A percentile compares a stretch with the other conserved stretches of the same genome.
phyloP scores from a whole-genome alignment of 2,888 invertebrate species.

The Ochropleura plecta region DNA sequence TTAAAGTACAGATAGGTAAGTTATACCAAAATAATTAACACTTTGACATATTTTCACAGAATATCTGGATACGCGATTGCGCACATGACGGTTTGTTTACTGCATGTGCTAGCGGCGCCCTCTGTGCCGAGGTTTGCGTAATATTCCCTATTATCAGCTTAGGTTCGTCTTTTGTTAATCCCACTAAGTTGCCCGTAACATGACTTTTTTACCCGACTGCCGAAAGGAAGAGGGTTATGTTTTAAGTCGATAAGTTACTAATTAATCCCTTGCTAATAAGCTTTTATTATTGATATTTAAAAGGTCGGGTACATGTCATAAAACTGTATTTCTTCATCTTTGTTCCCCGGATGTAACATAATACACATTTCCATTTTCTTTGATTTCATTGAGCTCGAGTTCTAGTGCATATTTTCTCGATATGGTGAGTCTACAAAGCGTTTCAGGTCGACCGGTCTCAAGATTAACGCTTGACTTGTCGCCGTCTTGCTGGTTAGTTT shows the following conservation, averaged over 20 bases:
- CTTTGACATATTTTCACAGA: too few species aligned
- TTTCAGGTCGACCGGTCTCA: constrained; percentile 48
- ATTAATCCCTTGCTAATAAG: constrained; percentile 22
- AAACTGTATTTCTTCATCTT: neutral
- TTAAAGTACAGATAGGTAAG: too few species aligned
- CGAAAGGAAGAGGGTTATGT: too few species aligned
- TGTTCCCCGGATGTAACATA: constrained; percentile 30
- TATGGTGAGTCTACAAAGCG: constrained; percentile 41
- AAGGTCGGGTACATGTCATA: neutral
- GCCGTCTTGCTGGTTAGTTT: constrained; percentile 58
- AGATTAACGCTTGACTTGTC: constrained; percentile 57
- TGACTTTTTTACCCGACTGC: constrained; percentile 10
- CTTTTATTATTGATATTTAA: constrained; percentile 1
- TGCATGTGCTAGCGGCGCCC: too few species aligned
- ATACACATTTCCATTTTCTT: constrained; percentile 33
- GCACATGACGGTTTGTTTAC: too few species aligned
- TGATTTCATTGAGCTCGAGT: constrained; percentile 30
- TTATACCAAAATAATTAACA: too few species aligned
- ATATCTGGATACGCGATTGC: too few species aligned
- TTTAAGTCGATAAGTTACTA: constrained; percentile 50
- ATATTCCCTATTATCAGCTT: constrained; percentile 34
- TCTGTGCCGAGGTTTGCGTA: too few species aligned
- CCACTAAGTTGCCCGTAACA: constrained; percentile 40
- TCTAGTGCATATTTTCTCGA: constrained; percentile 32
- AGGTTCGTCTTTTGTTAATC: constrained; percentile 45